Conservation (phyloP, 2,113 vertebrate species). For the Rhinogobius similis region DNA sequence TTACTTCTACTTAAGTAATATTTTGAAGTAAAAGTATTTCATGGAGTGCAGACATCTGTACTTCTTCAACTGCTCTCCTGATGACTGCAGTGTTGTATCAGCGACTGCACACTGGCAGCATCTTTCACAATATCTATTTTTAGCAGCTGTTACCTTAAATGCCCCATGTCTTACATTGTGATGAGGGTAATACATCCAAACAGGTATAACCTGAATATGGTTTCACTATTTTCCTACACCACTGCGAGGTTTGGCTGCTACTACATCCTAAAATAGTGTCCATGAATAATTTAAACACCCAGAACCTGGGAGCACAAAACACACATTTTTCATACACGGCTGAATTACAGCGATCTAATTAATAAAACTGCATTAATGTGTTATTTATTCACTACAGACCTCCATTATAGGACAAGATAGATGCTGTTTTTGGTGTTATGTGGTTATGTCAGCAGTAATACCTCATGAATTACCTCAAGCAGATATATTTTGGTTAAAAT, state of each 20-base stretch:
- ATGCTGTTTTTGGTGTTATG: not conserved
- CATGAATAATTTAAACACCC: conserved; percentile 66
- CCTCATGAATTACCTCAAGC: not conserved
- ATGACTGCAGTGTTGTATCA: not conserved
- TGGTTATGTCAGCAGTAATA: not conserved
- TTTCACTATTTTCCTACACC: not conserved
- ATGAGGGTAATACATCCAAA: not conserved
- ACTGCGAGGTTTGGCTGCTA: conserved; percentile 32
- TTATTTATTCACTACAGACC: not conserved
- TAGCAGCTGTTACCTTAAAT: not conserved
- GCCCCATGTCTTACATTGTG: not conserved
- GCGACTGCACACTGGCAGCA: not conserved
- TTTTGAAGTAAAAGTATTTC: not conserved
- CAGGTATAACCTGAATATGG: not conserved
- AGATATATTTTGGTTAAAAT: not conserved
- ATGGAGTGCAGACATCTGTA: too few species aligned
- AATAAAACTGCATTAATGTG: conserved; percentile 9
- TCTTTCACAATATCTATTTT: conserved; percentile 1
- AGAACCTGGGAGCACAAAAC: conserved; percentile 43
- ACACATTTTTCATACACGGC: conserved; percentile 67
- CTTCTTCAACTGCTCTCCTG: not conserved
- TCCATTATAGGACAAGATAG: not conserved
- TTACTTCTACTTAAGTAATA: not conserved
- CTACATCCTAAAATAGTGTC: conserved; percentile 59
- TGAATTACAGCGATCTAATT: conserved; percentile 39